Evolutionary conservation across 1,140 invertebrate genomes (phyloP).

Genomic region (Euura lappo): DNA sequence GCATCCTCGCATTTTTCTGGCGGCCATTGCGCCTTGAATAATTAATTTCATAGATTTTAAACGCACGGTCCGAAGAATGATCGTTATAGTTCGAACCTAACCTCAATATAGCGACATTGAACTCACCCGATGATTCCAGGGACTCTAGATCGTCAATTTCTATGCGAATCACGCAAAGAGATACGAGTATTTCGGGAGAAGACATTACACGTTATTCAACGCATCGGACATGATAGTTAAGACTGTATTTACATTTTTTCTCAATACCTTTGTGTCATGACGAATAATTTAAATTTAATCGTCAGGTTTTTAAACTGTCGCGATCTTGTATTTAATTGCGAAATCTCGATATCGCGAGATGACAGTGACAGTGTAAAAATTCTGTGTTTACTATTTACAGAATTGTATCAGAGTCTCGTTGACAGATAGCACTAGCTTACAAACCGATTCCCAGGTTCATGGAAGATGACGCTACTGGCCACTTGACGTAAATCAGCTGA

Average conservation of each 20-base stretch:
- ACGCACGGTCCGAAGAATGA: conserved; percentile 4
- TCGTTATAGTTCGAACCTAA: conserved; percentile 14
- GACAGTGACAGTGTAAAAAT: no score
- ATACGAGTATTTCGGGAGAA: conserved; percentile 58
- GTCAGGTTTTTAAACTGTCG: no score
- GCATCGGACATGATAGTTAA: conserved; percentile 16
- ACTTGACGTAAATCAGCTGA: no score
- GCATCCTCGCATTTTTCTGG: conserved; percentile 63
- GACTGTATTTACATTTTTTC: neutral
- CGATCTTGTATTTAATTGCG: no score
- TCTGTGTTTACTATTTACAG: no score
- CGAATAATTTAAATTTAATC: no score
- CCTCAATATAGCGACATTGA: conserved; percentile 17
- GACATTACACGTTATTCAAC: conserved; percentile 51
- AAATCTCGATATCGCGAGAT: no score
- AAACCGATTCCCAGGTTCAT: no score
- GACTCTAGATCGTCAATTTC: conserved; percentile 58
- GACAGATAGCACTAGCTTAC: no score
- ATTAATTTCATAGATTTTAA: neutral
- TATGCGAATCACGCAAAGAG: conserved; percentile 65
- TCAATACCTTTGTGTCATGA: no score
- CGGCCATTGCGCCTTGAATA: conserved; percentile 42
- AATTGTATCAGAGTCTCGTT: no score
- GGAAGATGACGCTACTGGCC: no score
- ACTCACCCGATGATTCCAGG: conserved; percentile 47